Base-by-base conservation (phyloP, 2,113 vertebrate species). In the Microcebus lehilahytsara region DNA sequence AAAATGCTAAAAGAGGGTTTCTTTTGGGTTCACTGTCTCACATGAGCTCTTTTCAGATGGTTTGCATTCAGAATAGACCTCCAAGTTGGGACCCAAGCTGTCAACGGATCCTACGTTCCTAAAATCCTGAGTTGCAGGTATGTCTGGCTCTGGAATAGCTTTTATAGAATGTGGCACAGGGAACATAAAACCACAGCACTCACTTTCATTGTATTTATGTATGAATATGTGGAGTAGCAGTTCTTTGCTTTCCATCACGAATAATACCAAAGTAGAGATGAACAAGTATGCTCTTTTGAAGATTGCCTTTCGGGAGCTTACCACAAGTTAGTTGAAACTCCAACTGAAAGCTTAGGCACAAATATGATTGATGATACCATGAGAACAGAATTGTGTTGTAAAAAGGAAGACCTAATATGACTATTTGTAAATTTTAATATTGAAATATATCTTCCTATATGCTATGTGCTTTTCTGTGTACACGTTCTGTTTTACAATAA, bases 111-210 rank as follows among this genome's bases (percentile, higher is more conserved):
- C 62, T 42, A 40, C 58, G 49, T 58, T 92, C 56, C 79, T 83
- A 14, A 53, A 27, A 62, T 89, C 74, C 75, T 16, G 49, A 71
- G 42, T 77, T 67, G 23, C 94, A 96, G 95, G 87, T 97, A 90
- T 27, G 51, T 93, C 51, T 72, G 40, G 42, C 25, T 87, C 85
- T 94, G n/a, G 58, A 71, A 67, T 20, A 20, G 30, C 30, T 79
- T 49, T 90, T 69, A 12, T 20, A 77, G 53, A 60, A 58, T 9
- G 8, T 53, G 40, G 27, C 30, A 9, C 2, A 10, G n/a, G 62
- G 49, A 27, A 42, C 30, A 11, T 37, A 37, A 91, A 83, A 51
- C 42, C 5, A 46, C 6, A 2, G 22, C 37, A 17, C n/a, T 87
- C 7, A 14, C 49, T 80, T 75, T 42, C 51, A n/a, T 67, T 78